These are phyloP conservation scores for Pelobates fuscus DNA, from an alignment of 2,113 vertebrate genomes.

Conservation along the genomic window DNA sequence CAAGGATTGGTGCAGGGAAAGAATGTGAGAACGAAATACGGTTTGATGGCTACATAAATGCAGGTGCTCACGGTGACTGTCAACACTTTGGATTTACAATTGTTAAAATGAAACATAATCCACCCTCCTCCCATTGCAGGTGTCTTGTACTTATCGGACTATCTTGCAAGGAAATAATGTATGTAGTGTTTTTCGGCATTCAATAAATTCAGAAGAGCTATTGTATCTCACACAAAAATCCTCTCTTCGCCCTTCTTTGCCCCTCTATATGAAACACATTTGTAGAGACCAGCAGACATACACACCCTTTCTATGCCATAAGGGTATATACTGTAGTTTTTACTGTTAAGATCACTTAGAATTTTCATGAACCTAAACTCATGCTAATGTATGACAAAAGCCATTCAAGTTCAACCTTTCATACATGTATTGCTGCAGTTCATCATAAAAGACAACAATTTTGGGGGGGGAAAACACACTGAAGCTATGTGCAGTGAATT, in stretches of 20 bases:
- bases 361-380: no score
- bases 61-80: constrained; percentile 43
- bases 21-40: constrained; percentile 43
- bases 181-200: constrained; percentile 42
- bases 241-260: neutral
- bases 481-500: no score
- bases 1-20: neutral
- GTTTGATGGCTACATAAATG: constrained; percentile 41
- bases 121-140: constrained; percentile 30
- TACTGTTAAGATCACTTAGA: neutral
- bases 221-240: constrained; percentile 38
- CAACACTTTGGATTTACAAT: constrained; percentile 48
- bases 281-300: neutral
- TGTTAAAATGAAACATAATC: constrained; percentile 43
- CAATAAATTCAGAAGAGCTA: constrained; percentile 43
- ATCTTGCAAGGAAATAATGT: constrained; percentile 44
- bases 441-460: no score
- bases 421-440: no score
- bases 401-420: no score
- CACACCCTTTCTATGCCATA: neutral
- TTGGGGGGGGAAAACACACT: no score
- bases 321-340: neutral
- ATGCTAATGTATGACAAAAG: no score
- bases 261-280: neutral
- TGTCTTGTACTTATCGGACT: constrained; percentile 47